Evolutionary conservation across 2,888 invertebrate species (phyloP).

Genomic region (Griposia aprilina): DNA sequence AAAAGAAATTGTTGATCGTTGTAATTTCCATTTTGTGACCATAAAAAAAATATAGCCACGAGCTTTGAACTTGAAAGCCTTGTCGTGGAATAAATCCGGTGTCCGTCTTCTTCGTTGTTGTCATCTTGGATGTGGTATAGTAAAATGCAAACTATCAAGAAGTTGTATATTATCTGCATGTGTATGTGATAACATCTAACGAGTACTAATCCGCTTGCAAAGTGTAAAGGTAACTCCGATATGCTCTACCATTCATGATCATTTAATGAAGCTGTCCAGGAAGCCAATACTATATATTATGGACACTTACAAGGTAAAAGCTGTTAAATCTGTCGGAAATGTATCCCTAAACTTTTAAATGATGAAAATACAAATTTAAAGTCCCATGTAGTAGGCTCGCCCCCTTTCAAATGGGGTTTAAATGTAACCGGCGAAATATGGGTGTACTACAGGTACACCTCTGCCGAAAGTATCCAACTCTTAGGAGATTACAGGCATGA

Average conservation of each 20-base stretch:
- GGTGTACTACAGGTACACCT: background rate
- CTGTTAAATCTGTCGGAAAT: background rate
- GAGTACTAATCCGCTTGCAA: too few relatives aligned
- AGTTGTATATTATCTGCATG: too few relatives aligned
- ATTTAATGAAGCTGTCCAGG: too few relatives aligned
- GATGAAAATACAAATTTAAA: background rate
- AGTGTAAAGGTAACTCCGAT: too few relatives aligned
- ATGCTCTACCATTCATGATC: too few relatives aligned
- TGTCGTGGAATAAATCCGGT: background rate
- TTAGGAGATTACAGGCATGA: too few relatives aligned
- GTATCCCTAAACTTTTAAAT: background rate
- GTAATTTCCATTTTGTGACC: background rate
- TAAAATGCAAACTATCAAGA: too few relatives aligned
- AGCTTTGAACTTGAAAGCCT: slow-evolving; percentile 1
- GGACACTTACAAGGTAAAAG: background rate
- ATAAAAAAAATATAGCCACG: background rate
- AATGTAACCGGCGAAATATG: background rate
- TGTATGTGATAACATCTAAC: too few relatives aligned
- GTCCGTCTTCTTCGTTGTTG: background rate
- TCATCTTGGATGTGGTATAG: too few relatives aligned
- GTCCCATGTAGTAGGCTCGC: background rate
- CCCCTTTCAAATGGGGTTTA: too few relatives aligned
- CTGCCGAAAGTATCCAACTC: background rate
- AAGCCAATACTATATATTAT: too few relatives aligned
- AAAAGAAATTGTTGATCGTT: background rate